A percentile compares a stretch with the other conserved stretches of the same genome.
Conservation (phyloP, 1,140 invertebrate species). For the Zaprionus inermis region DNA sequence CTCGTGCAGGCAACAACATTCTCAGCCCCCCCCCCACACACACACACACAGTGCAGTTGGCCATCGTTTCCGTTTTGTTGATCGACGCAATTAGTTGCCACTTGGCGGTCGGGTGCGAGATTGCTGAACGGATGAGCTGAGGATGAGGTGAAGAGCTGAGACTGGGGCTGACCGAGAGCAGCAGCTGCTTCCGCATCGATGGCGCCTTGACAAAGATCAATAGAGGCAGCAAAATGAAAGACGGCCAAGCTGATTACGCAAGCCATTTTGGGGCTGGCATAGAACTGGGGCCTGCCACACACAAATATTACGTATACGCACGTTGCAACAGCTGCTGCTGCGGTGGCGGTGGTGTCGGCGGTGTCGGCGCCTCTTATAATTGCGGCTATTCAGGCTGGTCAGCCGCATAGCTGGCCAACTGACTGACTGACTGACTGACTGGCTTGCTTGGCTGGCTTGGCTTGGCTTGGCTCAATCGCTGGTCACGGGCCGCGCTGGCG, state of each 20-base stretch:
- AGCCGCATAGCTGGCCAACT: slow-evolving; percentile 12
- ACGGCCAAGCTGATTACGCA: slow-evolving; percentile 20
- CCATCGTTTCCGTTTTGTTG: slow-evolving; percentile 58
- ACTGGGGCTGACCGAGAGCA: background rate
- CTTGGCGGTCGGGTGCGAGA: slow-evolving; percentile 55
- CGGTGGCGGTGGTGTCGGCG: background rate
- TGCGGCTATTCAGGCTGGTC: slow-evolving; percentile 47
- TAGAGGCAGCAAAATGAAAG: slow-evolving; percentile 7
- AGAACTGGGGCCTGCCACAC: slow-evolving; percentile 44
- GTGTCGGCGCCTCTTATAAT: slow-evolving; percentile 39
- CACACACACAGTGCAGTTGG: slow-evolving; percentile 32
- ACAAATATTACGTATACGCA: slow-evolving; percentile 77
- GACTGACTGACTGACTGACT: background rate
- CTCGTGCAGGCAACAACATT: slow-evolving; percentile 34
- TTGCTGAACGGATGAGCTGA: slow-evolving; percentile 1
- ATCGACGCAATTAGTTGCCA: slow-evolving; percentile 68
- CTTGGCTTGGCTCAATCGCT: slow-evolving; percentile 19
- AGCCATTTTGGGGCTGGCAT: slow-evolving; percentile 23
- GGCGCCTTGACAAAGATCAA: slow-evolving; percentile 11
- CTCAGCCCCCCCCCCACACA: background rate
- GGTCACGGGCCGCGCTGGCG: slow-evolving; percentile 34
- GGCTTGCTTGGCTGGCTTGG: no score
- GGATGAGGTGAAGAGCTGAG: background rate
- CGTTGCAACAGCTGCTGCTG: slow-evolving; percentile 53
- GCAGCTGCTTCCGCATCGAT: slow-evolving; percentile 2